Evolutionary conservation across 1,140 invertebrate species (phyloP), one percentile per base, ranked within the genome.

Genomic region (Arctopsyche grandis): DNA sequence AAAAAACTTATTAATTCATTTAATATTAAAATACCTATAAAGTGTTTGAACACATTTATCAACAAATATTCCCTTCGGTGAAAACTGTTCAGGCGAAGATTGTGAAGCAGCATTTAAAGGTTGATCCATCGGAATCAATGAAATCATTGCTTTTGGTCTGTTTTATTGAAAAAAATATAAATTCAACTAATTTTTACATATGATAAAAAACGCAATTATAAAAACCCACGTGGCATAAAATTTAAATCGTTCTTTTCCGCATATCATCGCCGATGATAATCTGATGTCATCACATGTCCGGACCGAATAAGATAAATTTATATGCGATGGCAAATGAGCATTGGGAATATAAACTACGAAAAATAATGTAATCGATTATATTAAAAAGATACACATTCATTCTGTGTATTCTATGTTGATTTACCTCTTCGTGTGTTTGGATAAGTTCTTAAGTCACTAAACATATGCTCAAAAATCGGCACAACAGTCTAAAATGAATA

Each of bases 221-320:
- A 3, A 1, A 26, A 43, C 52, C 63, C 12, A 76, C 74, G 58
- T 76, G 38, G 74, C 24, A 44, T 56, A 76, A 63, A 43, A 76
- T 76, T 29, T 58, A 63, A 76, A 76, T 43, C 74, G 60, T 12
- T 76, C 74, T 63, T 76, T 76, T 16, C 74, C 74, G 21, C 12
- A 24, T n/a, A 76, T 63, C 9, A 66, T 16, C 9, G 52, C 19
- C 14, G 56, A 29, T 14, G 24, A 38, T 63, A 38, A 12, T 16
- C 7, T 10, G 63, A 7, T 9, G 5, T 12, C 10, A 38, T 38
- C 16, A 9, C 46, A 5, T 0, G 48, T n/a, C 38, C 74, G 16
- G 7, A 7, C 29, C 1, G 52, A 63, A 76, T 76, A 76, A 19
- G 56, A 63, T 19, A 76, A 56, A 76, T 76, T 26, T 16, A 76